Evolutionary conservation across 2,797 vertebrate genomes (phyloP).

Genomic region (Molossus alvarezi): DNA sequence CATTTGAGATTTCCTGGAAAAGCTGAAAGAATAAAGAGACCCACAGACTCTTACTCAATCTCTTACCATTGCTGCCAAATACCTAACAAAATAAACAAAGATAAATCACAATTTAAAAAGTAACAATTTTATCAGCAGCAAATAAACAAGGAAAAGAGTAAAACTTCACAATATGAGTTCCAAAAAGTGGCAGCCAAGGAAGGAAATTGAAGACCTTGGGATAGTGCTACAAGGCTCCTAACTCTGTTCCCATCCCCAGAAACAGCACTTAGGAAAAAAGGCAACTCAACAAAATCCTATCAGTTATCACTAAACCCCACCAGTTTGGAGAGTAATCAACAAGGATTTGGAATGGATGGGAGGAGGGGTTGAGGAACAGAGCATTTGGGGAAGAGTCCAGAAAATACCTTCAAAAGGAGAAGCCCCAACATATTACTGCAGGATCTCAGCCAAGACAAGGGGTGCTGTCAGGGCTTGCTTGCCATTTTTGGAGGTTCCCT

Average conservation of each 20-base stretch:
- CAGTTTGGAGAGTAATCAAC: background rate
- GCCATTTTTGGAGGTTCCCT: conserved; percentile 23
- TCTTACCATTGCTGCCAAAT: conserved; percentile 16
- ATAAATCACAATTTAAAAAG: background rate
- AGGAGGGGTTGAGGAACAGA: conserved; percentile 12
- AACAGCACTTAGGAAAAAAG: background rate
- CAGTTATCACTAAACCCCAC: conserved; percentile 41
- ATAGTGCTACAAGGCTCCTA: background rate
- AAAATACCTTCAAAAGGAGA: conserved; percentile 35
- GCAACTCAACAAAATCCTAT: background rate
- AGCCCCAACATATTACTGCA: background rate
- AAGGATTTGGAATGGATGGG: background rate
- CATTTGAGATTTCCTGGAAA: conserved; percentile 31
- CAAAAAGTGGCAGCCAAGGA: conserved; percentile 22
- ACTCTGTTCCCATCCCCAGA: background rate
- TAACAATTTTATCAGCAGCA: conserved; percentile 49
- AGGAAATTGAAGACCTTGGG: background rate
- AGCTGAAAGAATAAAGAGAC: conserved; percentile 41
- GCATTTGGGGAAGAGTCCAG: background rate
- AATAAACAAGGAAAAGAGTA: background rate
- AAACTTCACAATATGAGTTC: conserved; percentile 8
- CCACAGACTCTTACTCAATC: conserved; percentile 55
- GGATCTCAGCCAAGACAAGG: conserved; percentile 48
- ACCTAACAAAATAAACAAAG: conserved; percentile 61
- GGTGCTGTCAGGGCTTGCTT: background rate